Evolutionary conservation across 2,797 vertebrate species (phyloP).

Genomic region (Chromis chromis): DNA sequence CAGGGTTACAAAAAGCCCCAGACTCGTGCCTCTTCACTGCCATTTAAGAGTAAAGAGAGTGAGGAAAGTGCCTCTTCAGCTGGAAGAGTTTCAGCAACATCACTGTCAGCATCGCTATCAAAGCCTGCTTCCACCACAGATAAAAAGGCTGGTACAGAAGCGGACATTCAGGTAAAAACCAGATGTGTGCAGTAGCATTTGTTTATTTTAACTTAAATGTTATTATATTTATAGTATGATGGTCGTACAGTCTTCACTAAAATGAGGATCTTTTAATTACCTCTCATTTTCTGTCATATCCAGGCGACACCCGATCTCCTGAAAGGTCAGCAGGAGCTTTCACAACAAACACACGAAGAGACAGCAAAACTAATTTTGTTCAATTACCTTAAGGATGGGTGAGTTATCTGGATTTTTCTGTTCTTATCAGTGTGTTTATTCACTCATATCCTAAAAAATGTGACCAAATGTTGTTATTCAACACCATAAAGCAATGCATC

Average conservation of each 20-base stretch:
- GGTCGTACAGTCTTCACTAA: not conserved
- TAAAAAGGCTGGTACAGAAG: constrained; percentile 66
- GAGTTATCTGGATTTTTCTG: constrained; percentile 51
- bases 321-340: constrained; percentile 94
- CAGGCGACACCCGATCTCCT: constrained; percentile 96
- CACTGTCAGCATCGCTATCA: constrained; percentile 57
- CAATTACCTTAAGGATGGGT: constrained; percentile 98
- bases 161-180: constrained; percentile 78
- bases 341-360: constrained; percentile 95
- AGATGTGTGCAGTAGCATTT: not conserved
- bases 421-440: constrained; percentile 3
- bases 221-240: not conserved
- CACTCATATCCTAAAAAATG: not conserved
- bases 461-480: not conserved
- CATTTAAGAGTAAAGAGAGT: constrained; percentile 60
- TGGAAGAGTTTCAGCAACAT: constrained; percentile 54
- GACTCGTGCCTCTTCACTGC: constrained; percentile 60
- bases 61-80: constrained; percentile 56
- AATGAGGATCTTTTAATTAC: constrained; percentile 6
- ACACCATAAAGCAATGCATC: constrained; percentile 17
- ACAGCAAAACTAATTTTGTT: constrained; percentile 98
- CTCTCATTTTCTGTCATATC: constrained; percentile 50
- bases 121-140: constrained; percentile 47
- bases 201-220: constrained; percentile 12
- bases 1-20: constrained; percentile 70